Percentiles rank a stretch among this genome's conserved stretches.
Conservation (phyloP, 2,888 invertebrate genomes). For the Campopleginae sp. region DNA sequence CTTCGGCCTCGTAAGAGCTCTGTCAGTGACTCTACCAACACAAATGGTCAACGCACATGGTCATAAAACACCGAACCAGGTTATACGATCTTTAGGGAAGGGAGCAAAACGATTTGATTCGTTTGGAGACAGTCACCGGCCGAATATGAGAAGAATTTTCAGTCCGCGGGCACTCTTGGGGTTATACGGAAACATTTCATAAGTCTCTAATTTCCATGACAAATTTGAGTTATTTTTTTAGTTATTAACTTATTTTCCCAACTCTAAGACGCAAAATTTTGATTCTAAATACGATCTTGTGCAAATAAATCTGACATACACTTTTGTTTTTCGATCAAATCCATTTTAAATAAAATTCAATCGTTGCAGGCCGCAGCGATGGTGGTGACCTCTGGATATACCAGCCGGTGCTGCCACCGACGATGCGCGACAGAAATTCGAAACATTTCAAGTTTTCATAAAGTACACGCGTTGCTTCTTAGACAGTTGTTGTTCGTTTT, state of each 20-base stretch:
- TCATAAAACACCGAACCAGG: slow-evolving; percentile 4
- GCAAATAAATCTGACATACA: background rate
- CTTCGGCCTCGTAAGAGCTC: slow-evolving; percentile 16
- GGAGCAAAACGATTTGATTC: background rate
- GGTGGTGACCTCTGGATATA: background rate
- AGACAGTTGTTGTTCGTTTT: background rate
- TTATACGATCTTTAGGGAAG: background rate
- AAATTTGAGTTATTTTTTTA: background rate
- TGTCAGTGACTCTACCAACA: background rate
- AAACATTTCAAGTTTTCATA: background rate
- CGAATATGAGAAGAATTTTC: background rate
- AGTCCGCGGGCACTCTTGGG: background rate
- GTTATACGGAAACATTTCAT: background rate
- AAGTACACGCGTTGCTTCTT: background rate
- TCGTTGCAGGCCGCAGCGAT: background rate
- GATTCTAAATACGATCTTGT: background rate
- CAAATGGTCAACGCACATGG: slow-evolving; percentile 26
- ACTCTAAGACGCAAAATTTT: background rate
- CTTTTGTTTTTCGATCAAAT: background rate
- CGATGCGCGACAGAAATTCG: background rate
- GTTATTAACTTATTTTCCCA: background rate
- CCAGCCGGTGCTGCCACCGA: background rate
- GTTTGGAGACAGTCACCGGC: background rate
- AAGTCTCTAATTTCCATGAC: background rate
- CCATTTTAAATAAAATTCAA: background rate